Base-by-base conservation (phyloP, 92 coral and sea anemone genomes). In the Palythoa caribaeorum region DNA sequence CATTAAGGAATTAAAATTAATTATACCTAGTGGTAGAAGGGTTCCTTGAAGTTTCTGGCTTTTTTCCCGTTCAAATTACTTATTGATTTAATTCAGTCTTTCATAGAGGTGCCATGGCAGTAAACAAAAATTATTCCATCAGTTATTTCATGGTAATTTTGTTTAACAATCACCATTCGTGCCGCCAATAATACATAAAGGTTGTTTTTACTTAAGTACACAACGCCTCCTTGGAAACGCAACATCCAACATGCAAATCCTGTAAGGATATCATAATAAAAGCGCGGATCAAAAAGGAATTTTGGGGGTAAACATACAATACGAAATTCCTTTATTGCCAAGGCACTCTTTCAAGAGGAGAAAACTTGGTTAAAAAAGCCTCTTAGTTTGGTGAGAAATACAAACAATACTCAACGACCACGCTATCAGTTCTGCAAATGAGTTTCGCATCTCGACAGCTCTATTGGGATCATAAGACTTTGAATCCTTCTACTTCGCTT, bases 401-500 rank as follows among this genome's bases (percentile, higher is more conserved):
- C 74, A 62, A 62, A 62, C 17, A 80, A 20, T 37, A 39, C 9
- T 0, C 38, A 48, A 62, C 19, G 73, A 0, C 38, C 38, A 80
- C 63, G 85, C 17, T 80, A 28, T 17, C 85, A 21, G 73, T 28
- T 20, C 85, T 54, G 19, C 19, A 62, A 11, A 55, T 40, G 20
- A 66, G 19, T 28, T 80, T 65, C 44, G 38, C 60, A 35, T 62
- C 74, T 55, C 73, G 85, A 51, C 85, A 63, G 13, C 85, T 80
- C 4, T 80, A 39, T 47, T 40, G 54, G 37, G 73, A 80, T 17
- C 73, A 48, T 17, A 44, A 44, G 59, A 40, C 16, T 38, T 7
- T 9, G 9, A 63, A 6, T 12, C 72, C 74, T 80, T 40, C 73
- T 17, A n/a, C 55, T 80, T 40, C 85, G 48, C 39, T 80, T 15